Conservation (phyloP, 2,113 vertebrate species). For the Hippocampus zosterae region DNA sequence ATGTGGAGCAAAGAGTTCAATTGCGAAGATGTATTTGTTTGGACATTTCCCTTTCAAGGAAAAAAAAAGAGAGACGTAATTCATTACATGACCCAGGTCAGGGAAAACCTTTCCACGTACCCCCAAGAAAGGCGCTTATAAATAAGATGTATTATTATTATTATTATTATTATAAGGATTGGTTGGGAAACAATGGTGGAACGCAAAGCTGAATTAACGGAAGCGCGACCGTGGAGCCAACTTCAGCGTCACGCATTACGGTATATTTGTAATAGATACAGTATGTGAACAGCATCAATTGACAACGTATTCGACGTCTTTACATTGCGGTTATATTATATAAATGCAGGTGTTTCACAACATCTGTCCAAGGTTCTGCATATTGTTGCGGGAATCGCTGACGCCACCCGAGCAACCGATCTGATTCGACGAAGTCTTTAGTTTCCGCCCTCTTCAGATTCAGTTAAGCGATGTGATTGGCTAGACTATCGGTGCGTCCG, state of each 20-base stretch:
- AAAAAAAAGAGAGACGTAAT: too few relatives aligned
- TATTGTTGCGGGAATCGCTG: neutral
- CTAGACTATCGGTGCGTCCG: neutral
- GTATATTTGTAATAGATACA: neutral
- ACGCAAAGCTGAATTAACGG: too few relatives aligned
- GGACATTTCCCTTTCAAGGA: neutral
- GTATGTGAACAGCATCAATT: neutral
- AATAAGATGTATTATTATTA: too few relatives aligned
- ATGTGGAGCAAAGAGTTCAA: too few relatives aligned
- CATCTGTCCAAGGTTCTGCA: neutral
- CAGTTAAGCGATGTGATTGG: constrained; percentile 54
- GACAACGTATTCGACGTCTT: neutral
- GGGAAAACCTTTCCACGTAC: too few relatives aligned
- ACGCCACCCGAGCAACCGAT: constrained; percentile 16
- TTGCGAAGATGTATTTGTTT: too few relatives aligned
- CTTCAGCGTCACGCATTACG: neutral
- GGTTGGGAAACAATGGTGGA: too few relatives aligned
- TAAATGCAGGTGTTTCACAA: constrained; percentile 35
- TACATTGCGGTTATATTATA: neutral
- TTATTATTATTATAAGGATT: too few relatives aligned
- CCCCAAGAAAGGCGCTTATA: too few relatives aligned
- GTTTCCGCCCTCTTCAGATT: constrained; percentile 67
- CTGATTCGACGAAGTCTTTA: constrained; percentile 46
- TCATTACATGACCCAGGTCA: too few relatives aligned
- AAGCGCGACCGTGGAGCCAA: too few relatives aligned